Evolutionary conservation across 1,140 invertebrate species (phyloP).

Genomic region (Meloidogyne floridensis): DNA sequence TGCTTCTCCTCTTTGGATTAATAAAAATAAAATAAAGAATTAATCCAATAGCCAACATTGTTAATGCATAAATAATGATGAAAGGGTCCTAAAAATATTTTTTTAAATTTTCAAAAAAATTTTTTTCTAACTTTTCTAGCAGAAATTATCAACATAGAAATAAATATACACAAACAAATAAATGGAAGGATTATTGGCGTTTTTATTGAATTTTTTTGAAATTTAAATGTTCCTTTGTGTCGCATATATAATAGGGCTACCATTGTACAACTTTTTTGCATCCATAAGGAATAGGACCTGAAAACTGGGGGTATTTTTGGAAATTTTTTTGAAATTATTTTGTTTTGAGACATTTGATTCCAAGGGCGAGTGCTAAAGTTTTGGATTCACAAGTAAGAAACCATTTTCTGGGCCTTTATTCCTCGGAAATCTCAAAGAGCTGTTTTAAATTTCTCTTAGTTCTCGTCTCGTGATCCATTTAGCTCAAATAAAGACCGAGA

Average conservation of each 20-base stretch:
- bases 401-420: too few relatives aligned
- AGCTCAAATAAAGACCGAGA: too few relatives aligned
- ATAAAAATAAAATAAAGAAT: slow-evolving; percentile 30
- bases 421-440: too few relatives aligned
- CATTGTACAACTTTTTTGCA: slow-evolving; percentile 32
- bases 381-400: too few relatives aligned
- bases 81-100: slow-evolving; percentile 21
- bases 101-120: not conserved
- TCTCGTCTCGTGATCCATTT: too few relatives aligned
- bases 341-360: too few relatives aligned
- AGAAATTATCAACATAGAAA: slow-evolving; percentile 36
- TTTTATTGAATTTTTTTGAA: slow-evolving; percentile 38
- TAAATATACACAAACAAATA: slow-evolving; percentile 39
- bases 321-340: too few relatives aligned
- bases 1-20: slow-evolving; percentile 12
- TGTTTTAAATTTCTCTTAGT: too few relatives aligned
- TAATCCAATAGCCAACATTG: slow-evolving; percentile 22
- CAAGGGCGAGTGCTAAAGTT: too few relatives aligned
- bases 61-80: slow-evolving; percentile 22
- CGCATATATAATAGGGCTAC: slow-evolving; percentile 46
- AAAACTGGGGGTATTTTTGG: not conserved
- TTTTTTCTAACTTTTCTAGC: slow-evolving; percentile 21
- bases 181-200: slow-evolving; percentile 45
- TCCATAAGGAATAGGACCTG: slow-evolving; percentile 34
- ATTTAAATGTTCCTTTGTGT: not conserved